These are phyloP conservation scores for Rhyzopertha dominica DNA, from an alignment of 1,140 invertebrate species.

Conservation along the genomic window DNA sequence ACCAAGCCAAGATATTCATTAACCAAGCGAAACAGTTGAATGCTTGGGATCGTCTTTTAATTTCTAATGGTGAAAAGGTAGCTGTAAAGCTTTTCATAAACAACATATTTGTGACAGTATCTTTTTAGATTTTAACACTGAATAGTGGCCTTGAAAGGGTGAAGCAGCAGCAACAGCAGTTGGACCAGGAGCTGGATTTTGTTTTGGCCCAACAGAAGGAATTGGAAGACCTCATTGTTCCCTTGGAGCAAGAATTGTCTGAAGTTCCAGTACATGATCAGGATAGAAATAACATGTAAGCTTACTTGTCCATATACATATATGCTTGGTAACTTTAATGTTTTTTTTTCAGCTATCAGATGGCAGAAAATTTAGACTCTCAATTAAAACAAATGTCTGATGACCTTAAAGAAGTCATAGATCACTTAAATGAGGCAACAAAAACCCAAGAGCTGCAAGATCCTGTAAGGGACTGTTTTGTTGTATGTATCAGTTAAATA, in stretches of 20 bases:
- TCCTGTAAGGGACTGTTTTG: conserved; percentile 60
- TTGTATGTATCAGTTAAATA: background rate
- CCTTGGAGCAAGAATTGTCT: conserved; percentile 75
- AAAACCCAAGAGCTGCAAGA: conserved; percentile 77
- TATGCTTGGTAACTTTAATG: conserved; percentile 7
- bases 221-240: conserved; percentile 78
- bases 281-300: conserved; percentile 77
- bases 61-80: conserved; percentile 87
- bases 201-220: conserved; percentile 89
- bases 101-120: too few relatives aligned
- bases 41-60: conserved; percentile 87
- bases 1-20: conserved; percentile 89
- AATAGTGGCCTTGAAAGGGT: conserved; percentile 81
- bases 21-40: conserved; percentile 93
- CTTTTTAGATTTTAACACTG: conserved; percentile 70
- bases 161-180: conserved; percentile 80
- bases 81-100: conserved; percentile 9
- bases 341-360: conserved; percentile 58
- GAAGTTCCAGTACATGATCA: conserved; percentile 72
- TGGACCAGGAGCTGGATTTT: conserved; percentile 94
- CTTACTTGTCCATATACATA: conserved; percentile 5
- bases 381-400: conserved; percentile 92
- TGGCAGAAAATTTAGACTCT: conserved; percentile 86
- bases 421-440: conserved; percentile 87
- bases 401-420: conserved; percentile 91